Evolutionary conservation across 2,113 vertebrate genomes (phyloP).

Genomic region (Balaenoptera acutorostrata): DNA sequence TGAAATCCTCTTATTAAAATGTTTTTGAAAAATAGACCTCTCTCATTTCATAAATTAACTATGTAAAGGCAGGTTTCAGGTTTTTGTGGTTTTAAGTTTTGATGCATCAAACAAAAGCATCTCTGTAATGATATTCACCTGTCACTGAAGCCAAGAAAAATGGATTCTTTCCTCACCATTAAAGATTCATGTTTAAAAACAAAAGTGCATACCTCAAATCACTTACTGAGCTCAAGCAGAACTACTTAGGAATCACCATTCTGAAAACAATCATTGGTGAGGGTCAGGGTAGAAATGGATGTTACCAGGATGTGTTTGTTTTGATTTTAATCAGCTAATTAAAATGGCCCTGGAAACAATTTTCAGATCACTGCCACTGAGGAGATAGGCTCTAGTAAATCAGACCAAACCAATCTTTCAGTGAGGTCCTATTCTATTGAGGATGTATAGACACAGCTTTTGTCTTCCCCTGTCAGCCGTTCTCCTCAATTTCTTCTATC

Average conservation of each 20-base stretch:
- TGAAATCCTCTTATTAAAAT: constrained; percentile 45
- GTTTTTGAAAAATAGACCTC: background rate
- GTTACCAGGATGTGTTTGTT: constrained; percentile 7
- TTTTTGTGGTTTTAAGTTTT: background rate
- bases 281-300: background rate
- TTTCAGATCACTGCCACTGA: constrained; percentile 31
- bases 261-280: background rate
- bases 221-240: background rate
- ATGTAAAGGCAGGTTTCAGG: background rate
- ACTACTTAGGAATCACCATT: background rate
- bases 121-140: background rate
- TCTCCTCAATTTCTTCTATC: background rate
- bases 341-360: constrained; percentile 52
- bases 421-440: constrained; percentile 18
- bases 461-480: background rate
- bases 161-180: constrained; percentile 1
- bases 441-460: background rate
- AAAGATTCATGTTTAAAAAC: constrained; percentile 43
- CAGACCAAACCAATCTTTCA: background rate
- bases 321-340: constrained; percentile 61
- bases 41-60: constrained; percentile 15
- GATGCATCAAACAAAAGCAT: background rate
- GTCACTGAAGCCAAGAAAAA: constrained; percentile 12
- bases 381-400: constrained; percentile 17
- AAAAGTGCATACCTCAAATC: background rate